phyloP scores from a whole-genome alignment of 2,888 invertebrate genomes.

The Agrotis segetum region DNA sequence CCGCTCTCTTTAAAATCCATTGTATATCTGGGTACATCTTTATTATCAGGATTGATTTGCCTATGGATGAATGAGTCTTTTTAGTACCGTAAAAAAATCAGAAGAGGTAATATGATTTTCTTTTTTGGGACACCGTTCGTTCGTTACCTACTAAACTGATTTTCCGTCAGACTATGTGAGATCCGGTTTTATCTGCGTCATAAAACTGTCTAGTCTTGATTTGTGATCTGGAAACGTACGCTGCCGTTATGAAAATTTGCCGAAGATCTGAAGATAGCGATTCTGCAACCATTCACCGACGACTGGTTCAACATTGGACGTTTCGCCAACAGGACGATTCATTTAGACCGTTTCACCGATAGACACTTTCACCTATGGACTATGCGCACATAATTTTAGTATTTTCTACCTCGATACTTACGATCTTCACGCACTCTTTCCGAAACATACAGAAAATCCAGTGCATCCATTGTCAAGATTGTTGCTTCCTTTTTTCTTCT shows the following conservation, averaged over 20 bases:
- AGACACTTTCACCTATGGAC: too few species aligned
- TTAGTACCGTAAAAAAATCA: not conserved
- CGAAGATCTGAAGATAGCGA: not conserved
- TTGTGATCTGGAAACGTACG: constrained; percentile 6
- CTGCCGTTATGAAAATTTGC: constrained; percentile 12
- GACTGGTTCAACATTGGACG: too few species aligned
- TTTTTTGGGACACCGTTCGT: constrained; percentile 14
- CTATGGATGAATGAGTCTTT: not conserved
- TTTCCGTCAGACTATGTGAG: constrained; percentile 31
- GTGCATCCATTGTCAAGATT: not conserved
- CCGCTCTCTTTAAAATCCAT: too few species aligned
- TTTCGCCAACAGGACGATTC: too few species aligned
- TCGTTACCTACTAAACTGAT: constrained; percentile 25
- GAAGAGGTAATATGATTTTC: constrained; percentile 11
- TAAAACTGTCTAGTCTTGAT: constrained; percentile 10
- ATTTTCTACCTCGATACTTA: too few species aligned
- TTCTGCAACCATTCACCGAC: too few species aligned
- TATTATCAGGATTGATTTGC: not conserved
- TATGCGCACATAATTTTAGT: too few species aligned
- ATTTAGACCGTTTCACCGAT: too few species aligned
- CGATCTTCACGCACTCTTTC: not conserved
- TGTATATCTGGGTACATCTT: too few species aligned
- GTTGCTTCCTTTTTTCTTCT: too few species aligned
- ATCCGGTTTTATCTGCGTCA: constrained; percentile 25
- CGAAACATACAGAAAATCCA: too few species aligned